Base-by-base conservation (phyloP, 1,140 invertebrate species). In the Trissolcus basalis region DNA sequence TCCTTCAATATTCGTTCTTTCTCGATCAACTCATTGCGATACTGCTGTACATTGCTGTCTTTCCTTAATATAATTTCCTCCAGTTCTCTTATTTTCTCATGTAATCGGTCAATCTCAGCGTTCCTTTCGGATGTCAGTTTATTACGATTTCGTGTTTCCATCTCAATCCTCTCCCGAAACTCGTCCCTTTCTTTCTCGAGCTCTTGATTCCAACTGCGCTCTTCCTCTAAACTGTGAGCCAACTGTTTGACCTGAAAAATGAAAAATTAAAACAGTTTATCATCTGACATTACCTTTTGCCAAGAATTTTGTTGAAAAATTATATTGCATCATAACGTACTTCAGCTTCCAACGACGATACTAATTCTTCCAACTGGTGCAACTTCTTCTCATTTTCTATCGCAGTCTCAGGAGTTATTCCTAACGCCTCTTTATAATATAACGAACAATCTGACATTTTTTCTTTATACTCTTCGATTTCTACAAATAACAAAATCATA, bases 41-140 rank as follows among this genome's bases (percentile, higher is more conserved):
- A 78, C 19, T 87, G 85, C 41, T 88, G 84, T 1, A 81, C 39
- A 5, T 72, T 7, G 27, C 71, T 79, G 8, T 88, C 86, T 15
- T 77, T 82, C 53, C 77, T 87, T 4, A 86, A 75, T 4, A 85
- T 80, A 39, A 89, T 83, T 11, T 89, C 87, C 12, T 90, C 86
- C 36, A 91, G 67, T 16, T 88, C 85, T 60, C 82, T 82, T 1
- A 88, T 69, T 35, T 79, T 81, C 13, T 83, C 79, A 9, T 85
- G 67, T 8, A 86, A 16, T 5, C 45, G 44, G 4, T 87, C 82
- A 1, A 85, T 79, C 27, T 86, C 86, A 4, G 15, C 61, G 19
- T 82, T 70, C 55, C 69, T 83, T n/a, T 87, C 81, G 0, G 33
- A 15, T 0, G 77, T 59, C 13, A 83, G 53, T 49, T 83, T 86